These are phyloP conservation scores for Drosophila algonquin DNA, from an alignment of 2,888 invertebrate genomes.

Conservation along the genomic window DNA sequence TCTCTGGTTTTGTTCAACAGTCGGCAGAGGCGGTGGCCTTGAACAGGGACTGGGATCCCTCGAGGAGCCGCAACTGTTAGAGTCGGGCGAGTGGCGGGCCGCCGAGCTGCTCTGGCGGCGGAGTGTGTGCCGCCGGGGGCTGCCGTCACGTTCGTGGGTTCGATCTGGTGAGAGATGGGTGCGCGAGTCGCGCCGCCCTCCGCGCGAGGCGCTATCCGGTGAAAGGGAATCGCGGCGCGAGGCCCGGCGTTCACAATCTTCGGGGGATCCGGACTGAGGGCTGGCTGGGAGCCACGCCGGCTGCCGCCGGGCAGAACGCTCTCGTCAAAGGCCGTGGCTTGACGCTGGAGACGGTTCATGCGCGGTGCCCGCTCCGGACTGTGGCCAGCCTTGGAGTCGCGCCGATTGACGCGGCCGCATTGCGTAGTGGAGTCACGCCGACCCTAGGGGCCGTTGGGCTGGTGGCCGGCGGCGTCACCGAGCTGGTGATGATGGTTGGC, in stretches of 20 bases:
- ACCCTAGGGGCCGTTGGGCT: conserved; percentile 88
- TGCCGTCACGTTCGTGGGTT: conserved; percentile 91
- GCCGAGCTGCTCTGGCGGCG: conserved; percentile 93
- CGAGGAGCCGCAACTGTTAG: conserved; percentile 90
- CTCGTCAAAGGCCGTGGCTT: conserved; percentile 95
- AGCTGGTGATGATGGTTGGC: conserved; percentile 92
- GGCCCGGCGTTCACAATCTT: conserved; percentile 89
- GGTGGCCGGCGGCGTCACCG: conserved; percentile 92
- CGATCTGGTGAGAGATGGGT: conserved; percentile 92
- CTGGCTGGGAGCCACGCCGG: conserved; percentile 92
- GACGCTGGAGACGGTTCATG: conserved; percentile 90
- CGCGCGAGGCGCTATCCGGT: conserved; percentile 93
- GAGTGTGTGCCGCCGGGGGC: conserved; percentile 89
- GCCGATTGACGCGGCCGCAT: conserved; percentile 88
- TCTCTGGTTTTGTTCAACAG: conserved; percentile 86
- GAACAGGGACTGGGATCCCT: conserved; percentile 93
- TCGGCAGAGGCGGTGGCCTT: conserved; percentile 85
- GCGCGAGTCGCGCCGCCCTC: conserved; percentile 89
- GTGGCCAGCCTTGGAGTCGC: conserved; percentile 88
- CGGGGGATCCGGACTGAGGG: conserved; percentile 92
- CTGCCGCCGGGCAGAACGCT: conserved; percentile 89
- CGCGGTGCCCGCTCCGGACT: conserved; percentile 88
- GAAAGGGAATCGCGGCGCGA: conserved; percentile 92
- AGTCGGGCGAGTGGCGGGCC: conserved; percentile 88
- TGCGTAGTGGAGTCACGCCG: conserved; percentile 94